phyloP scores from a whole-genome alignment of 2,888 invertebrate genomes.

The Sphaerophoria rueppellii region DNA sequence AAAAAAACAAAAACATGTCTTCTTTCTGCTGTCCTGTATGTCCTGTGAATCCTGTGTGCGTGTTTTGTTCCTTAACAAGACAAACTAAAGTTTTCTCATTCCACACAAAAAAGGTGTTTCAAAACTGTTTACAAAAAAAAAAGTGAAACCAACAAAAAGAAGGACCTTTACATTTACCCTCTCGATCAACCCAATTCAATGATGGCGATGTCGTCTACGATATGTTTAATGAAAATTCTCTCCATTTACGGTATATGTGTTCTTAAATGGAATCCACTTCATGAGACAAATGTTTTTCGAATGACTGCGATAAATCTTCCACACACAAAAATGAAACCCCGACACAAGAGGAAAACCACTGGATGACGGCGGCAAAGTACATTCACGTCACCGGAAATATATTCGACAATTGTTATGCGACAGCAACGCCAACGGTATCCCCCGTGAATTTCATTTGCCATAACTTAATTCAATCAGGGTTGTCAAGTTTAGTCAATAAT shows the following conservation, averaged over 20 bases:
- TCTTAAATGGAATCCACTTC: slow-evolving; percentile 70
- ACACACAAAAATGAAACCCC: not conserved
- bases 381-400: slow-evolving; percentile 52
- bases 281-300: slow-evolving; percentile 70
- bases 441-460: slow-evolving; percentile 18
- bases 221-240: slow-evolving; percentile 67
- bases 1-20: not conserved
- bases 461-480: slow-evolving; percentile 29
- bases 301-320: slow-evolving; percentile 67
- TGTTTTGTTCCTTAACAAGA: slow-evolving; percentile 28
- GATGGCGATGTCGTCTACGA: slow-evolving; percentile 46
- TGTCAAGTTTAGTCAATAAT: slow-evolving; percentile 11
- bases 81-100: slow-evolving; percentile 59
- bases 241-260: slow-evolving; percentile 61
- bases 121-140: slow-evolving; percentile 54
- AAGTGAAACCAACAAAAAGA: not conserved
- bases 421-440: slow-evolving; percentile 31
- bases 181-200: not conserved
- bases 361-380: not conserved
- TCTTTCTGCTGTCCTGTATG: no score
- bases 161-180: not conserved
- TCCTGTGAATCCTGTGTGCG: slow-evolving; percentile 21
- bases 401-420: slow-evolving; percentile 66
- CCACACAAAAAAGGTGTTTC: slow-evolving; percentile 67
- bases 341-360: slow-evolving; percentile 8